Base-by-base conservation (phyloP, 1,140 invertebrate genomes). In the Leptinotarsa defecta region DNA sequence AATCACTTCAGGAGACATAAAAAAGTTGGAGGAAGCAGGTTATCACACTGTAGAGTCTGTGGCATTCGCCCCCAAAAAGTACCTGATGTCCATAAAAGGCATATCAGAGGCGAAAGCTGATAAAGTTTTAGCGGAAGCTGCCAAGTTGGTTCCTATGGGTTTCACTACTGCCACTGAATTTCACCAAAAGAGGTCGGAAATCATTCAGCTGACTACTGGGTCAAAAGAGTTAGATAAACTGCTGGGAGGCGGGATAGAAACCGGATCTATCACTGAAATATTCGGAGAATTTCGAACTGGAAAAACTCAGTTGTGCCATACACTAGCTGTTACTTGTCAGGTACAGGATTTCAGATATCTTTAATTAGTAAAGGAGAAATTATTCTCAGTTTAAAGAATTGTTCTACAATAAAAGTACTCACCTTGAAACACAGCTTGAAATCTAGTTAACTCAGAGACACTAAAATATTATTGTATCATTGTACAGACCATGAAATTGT, bases 221-320 rank as follows among this genome's bases (percentile, higher is more conserved):
- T 99, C 97, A 1, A 95, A 94, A 77, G 97, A 99, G 86, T 86
- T 99, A 65, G 97, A 99, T 84, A 92, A 96, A 81, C 87, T 99
- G 20, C 87, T 99, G 17, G 93, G 93, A n/a, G 98, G 98, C 73
- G 98, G 98, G 11, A 95, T 99, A 82, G 98, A 99, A 87, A 99
- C 98, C 15, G 98, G 98, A 1, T 97, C 96, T 1, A 99, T 99
- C n/a, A 99, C 98, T 3, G 98, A 99, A 88, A 92, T 99, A 79
- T 99, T 99, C 89, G 98, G 98, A 0, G 98, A 99, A 87, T 99
- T 99, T 85, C 88, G 98, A 77, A 98, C 97, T 15, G 98, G 98
- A 68, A 99, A 99, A 88, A 98, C 97, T 19, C 98, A 99, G 82
- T 81, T 99, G 1, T 99, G 97, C 86, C 98, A 99, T 82, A 98